A percentile compares a stretch with the other conserved stretches of the same genome.
These are phyloP conservation scores for Neogale vison DNA, from an alignment of 2,113 vertebrate genomes.

Conservation along the genomic window DNA sequence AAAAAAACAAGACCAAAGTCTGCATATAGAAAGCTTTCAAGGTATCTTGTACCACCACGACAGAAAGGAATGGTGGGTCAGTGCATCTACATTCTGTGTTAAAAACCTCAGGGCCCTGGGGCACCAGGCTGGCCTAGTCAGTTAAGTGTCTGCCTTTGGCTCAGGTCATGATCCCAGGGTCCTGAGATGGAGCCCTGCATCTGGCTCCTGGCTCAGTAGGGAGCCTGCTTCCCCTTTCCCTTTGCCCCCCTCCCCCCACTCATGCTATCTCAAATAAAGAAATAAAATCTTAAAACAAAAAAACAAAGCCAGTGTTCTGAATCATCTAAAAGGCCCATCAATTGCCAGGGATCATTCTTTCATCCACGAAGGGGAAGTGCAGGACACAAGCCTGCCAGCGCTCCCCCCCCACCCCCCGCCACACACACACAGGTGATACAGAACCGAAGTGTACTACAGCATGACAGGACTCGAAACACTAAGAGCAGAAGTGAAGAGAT, in stretches of 20 bases:
- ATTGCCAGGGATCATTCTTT: not conserved
- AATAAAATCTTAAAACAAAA: not conserved
- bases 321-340: not conserved
- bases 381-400: not conserved
- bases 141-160: not conserved
- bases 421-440: not conserved
- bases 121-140: not conserved
- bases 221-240: not conserved
- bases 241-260: not conserved
- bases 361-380: not conserved
- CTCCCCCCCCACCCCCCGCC: too few relatives aligned
- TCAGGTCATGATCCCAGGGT: not conserved
- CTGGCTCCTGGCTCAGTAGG: not conserved
- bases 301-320: not conserved
- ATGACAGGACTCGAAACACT: not conserved
- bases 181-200: not conserved
- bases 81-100: not conserved
- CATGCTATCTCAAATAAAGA: not conserved
- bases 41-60: not conserved
- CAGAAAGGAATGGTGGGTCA: not conserved
- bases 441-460: not conserved
- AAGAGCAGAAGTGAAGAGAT: not conserved
- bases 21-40: not conserved
- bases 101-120: not conserved
- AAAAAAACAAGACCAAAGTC: not conserved